phyloP scores from a whole-genome alignment of 1,140 invertebrate species.

The Rhagoletis pomonella region DNA sequence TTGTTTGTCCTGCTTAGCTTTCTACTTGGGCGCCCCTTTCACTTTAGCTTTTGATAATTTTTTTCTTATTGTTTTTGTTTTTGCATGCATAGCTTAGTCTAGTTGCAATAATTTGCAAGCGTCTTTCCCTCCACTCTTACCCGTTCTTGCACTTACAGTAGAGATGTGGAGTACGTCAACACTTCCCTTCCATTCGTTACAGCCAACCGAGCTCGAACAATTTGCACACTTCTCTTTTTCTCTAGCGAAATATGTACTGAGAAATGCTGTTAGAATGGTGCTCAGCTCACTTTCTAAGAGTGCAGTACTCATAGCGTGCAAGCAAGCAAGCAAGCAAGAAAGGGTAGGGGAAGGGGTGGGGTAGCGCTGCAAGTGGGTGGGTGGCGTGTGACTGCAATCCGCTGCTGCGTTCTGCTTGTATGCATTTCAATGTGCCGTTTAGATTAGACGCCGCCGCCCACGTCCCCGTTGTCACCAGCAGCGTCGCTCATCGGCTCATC shows the following conservation, averaged over 20 bases:
- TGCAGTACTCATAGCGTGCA: neutral
- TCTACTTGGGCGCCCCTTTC: neutral
- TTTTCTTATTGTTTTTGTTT: neutral
- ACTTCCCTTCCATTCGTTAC: constrained; percentile 36
- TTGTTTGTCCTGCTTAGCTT: neutral
- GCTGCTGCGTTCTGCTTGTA: constrained; percentile 16
- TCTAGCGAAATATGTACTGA: neutral
- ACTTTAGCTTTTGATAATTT: constrained; percentile 31
- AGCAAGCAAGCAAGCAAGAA: too few species aligned
- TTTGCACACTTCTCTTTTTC: neutral
- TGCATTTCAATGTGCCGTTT: constrained; percentile 11
- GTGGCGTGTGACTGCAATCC: neutral
- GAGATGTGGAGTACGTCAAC: neutral
- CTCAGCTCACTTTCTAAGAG: neutral
- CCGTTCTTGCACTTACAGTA: neutral
- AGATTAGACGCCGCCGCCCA: neutral
- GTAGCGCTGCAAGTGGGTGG: neutral
- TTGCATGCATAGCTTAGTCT: neutral
- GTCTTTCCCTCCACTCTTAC: neutral
- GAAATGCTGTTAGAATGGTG: neutral
- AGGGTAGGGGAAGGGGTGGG: neutral
- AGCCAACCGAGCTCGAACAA: constrained; percentile 30
- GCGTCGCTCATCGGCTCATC: neutral
- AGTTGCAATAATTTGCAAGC: neutral
- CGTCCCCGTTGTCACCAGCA: neutral